Evolutionary conservation across 2,113 vertebrate genomes (phyloP).

Genomic region (Psephotus haematonotus): DNA sequence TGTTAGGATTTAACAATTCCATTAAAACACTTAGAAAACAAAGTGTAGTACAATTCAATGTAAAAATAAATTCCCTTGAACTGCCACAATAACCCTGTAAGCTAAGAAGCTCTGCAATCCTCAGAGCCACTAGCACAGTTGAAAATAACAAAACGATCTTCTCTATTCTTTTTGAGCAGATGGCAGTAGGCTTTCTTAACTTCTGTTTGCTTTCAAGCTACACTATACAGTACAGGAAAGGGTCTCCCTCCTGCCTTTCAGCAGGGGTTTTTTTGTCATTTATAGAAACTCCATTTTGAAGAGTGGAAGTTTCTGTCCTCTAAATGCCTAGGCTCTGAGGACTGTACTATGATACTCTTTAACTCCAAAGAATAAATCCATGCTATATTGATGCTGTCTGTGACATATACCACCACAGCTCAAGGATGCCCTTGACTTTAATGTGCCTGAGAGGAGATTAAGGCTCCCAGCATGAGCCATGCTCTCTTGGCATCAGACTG

Average conservation of each 20-base stretch:
- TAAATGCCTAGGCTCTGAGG: not conserved
- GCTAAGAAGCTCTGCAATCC: not conserved
- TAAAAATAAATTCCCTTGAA: not conserved
- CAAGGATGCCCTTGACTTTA: not conserved
- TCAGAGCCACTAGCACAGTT: not conserved
- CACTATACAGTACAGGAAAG: fast-evolving
- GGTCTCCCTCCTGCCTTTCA: not conserved
- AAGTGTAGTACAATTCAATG: not conserved
- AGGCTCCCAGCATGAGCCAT: not conserved
- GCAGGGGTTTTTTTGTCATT: not conserved
- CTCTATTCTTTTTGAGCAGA: fast-evolving
- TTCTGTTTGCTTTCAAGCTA: not conserved
- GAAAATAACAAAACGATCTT: fast-evolving
- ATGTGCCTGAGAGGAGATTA: not conserved
- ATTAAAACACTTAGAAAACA: not conserved
- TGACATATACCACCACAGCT: not conserved
- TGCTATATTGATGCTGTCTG: not conserved
- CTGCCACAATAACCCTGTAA: not conserved
- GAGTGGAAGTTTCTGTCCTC: not conserved
- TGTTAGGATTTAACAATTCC: not conserved
- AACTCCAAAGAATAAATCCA: not conserved
- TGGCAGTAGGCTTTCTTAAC: not conserved
- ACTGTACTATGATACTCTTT: fast-evolving
- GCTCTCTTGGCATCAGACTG: not conserved
- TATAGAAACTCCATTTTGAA: not conserved